phyloP scores from a whole-genome alignment of 2,797 vertebrate species.

The Psittacula derbiana region DNA sequence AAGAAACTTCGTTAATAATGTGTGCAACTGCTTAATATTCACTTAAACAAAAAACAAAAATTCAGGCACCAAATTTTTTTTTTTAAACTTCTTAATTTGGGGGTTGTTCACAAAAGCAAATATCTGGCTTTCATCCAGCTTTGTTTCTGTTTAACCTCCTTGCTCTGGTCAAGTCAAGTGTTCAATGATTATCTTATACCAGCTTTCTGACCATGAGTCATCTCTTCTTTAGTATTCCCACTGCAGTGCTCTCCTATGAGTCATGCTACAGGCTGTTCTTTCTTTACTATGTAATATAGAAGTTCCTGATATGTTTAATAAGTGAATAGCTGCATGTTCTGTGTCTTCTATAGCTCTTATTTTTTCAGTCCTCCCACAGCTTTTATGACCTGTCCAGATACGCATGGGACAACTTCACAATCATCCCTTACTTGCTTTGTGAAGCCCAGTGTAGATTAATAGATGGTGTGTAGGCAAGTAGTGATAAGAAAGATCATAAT shows the following conservation, averaged over 20 bases:
- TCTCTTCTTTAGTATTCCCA: slow-evolving; percentile 9
- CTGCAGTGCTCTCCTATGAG: not conserved
- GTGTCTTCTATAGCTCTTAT: rapidly evolving
- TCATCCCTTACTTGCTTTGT: not conserved
- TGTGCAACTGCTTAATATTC: not conserved
- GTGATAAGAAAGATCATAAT: not conserved
- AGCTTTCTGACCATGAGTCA: slow-evolving; percentile 7
- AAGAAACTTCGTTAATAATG: not conserved
- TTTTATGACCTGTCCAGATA: not conserved
- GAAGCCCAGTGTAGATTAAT: not conserved
- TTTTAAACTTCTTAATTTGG: not conserved
- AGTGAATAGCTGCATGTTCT: not conserved
- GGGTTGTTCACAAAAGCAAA: not conserved
- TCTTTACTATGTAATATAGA: not conserved
- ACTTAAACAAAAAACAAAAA: not conserved
- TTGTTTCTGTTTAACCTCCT: not conserved
- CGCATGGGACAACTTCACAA: not conserved
- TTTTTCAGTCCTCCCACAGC: not conserved
- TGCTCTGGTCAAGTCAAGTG: not conserved
- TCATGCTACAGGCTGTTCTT: not conserved
- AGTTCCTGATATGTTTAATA: not conserved
- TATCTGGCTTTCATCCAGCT: slow-evolving; percentile 11
- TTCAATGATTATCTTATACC: not conserved
- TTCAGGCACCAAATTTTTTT: not conserved
- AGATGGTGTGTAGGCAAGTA: not conserved